These are phyloP conservation scores for Anniella stebbinsi DNA, from an alignment of 2,797 vertebrate species.

Conservation along the genomic window DNA sequence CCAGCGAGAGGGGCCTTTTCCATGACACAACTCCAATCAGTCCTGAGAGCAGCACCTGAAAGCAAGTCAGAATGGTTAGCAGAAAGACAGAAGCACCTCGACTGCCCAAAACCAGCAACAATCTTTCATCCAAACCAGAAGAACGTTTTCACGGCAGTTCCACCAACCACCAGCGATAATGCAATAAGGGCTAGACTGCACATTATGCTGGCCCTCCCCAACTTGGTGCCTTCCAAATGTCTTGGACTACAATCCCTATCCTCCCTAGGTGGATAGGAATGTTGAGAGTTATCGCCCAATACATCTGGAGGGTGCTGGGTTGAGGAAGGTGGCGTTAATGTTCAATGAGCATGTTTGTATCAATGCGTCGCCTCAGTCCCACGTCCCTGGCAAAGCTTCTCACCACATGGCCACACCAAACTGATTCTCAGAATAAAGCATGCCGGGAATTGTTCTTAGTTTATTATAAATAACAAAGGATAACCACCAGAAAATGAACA, in stretches of 20 bases:
- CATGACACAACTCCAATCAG: constrained; percentile 97
- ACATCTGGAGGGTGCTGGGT: neutral
- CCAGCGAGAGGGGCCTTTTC: constrained; percentile 97
- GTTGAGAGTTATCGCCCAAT: neutral
- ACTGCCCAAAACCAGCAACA: too few species aligned
- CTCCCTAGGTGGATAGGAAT: neutral
- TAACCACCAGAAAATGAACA: too few species aligned
- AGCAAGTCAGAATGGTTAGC: constrained; percentile 46
- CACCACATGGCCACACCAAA: neutral
- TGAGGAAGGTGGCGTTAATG: neutral
- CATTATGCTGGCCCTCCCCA: neutral
- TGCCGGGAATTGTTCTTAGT: neutral
- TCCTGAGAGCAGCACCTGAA: constrained; percentile 95
- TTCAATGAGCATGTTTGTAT: too few species aligned
- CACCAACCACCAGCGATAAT: neutral
- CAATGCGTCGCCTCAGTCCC: too few species aligned
- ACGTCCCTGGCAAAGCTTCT: neutral
- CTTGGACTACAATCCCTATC: neutral
- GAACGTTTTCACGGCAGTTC: too few species aligned
- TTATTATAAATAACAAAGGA: neutral
- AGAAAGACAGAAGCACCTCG: neutral
- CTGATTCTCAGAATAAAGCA: neutral
- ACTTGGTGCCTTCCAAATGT: neutral
- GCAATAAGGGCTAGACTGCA: neutral
- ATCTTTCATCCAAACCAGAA: neutral